Base-by-base conservation (phyloP, 2,113 vertebrate species). In the Chionomys nivalis region DNA sequence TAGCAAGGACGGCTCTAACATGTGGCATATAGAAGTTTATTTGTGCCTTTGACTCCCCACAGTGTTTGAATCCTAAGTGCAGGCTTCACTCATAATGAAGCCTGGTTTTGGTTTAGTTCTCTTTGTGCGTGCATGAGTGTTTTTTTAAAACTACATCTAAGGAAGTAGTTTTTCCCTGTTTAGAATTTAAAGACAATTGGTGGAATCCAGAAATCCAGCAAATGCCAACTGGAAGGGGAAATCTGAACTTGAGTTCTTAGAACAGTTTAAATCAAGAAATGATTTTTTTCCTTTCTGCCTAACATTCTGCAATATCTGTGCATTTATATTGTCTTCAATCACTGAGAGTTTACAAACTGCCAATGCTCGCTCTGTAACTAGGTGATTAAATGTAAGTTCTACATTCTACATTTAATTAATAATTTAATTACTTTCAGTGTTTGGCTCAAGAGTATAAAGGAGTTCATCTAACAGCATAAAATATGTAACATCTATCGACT, bases 131-230 rank as follows among this genome's bases (percentile, higher is more conserved):
- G 68, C 16, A 19, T 83, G 36, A 10, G 9, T 70, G 58, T 87
- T 79, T 24, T 58, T 47, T 55, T 73, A 2, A 39, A 21, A 31
- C 63, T 90, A 91, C 33, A 73, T 90, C 94, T 90, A 76, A 96
- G 95, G 97, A 97, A 96, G 91, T 94, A 17, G 26, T 91, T 93
- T 97, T 95, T 96, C 88, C 94, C 77, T 94, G 94, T 94, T 97
- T 94, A 91, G 96, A 95, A 79, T 96, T 96, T 91, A 82, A 97
- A 97, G 94, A 97, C 97, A 97, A 93, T 97, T 92, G 88, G 79
- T 97, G 97, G 97, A 95, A 97, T 98, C 81, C 55, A 97, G 95
- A 96, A 82, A 72, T 92, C 91, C 31, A 93, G 85, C 85, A 94
- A 97, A 94, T 96, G 97, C 72, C 96, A 97, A 81, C 88, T 94